Conservation (phyloP, 2,888 invertebrate species). For the Xanthia icteritia region DNA sequence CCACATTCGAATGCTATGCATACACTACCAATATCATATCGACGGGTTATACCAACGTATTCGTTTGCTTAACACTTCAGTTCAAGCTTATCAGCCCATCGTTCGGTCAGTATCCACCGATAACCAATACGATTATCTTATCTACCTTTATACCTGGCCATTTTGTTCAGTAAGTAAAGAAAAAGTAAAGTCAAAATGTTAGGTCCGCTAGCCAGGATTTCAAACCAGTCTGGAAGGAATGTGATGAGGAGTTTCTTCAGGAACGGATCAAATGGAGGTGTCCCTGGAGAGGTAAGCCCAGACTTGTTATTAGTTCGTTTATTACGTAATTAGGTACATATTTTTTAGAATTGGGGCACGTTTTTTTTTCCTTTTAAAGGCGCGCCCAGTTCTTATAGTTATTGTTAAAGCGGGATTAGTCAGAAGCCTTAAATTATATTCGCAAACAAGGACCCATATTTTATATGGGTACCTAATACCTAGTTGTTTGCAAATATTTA, state of each 20-base stretch:
- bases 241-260: constrained; percentile 81
- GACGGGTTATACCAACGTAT: constrained; percentile 50
- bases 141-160: constrained; percentile 73
- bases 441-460: no score
- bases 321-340: constrained; percentile 75
- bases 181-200: constrained; percentile 79
- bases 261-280: constrained; percentile 84
- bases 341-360: constrained; percentile 9
- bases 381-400: no score
- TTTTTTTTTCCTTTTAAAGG: background rate
- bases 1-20: background rate
- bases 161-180: constrained; percentile 52
- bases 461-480: background rate
- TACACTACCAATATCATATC: constrained; percentile 36
- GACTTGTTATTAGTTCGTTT: constrained; percentile 38
- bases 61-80: constrained; percentile 38
- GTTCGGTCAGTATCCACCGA: constrained; percentile 69
- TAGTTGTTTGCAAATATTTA: constrained; percentile 18
- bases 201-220: constrained; percentile 83
- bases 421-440: background rate
- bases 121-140: constrained; percentile 80
- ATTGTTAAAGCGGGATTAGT: background rate
- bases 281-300: constrained; percentile 83
- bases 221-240: constrained; percentile 80
- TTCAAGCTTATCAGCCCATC: constrained; percentile 52